Percentiles rank a stretch among this genome's conserved stretches.
phyloP scores from a whole-genome alignment of 2,797 vertebrate genomes.

The Tadarida brasiliensis region DNA sequence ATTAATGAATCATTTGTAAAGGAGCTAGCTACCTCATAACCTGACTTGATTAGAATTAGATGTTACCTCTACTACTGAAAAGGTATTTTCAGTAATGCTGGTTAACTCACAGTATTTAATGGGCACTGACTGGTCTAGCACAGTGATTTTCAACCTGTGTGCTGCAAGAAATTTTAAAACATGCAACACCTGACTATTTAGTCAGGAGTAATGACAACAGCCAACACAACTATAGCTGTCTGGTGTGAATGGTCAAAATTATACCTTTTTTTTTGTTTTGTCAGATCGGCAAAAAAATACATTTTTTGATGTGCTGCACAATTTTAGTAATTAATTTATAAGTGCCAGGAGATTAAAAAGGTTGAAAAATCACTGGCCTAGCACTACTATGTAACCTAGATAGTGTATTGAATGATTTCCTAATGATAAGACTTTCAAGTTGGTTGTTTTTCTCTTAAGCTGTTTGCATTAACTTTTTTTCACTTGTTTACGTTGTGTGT shows the following conservation, averaged over 20 bases:
- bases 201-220: neutral
- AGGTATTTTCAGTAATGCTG: conserved; percentile 47
- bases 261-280: neutral
- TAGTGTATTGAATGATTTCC: neutral
- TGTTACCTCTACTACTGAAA: neutral
- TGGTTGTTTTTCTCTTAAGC: conserved; percentile 44
- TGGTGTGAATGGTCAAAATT: neutral
- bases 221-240: neutral
- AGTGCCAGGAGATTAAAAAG: neutral
- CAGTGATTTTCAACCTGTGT: neutral
- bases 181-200: neutral
- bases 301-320: neutral
- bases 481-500: neutral
- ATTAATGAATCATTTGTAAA: conserved; percentile 52
- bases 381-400: neutral
- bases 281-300: neutral
- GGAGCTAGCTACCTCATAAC: conserved; percentile 26
- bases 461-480: neutral
- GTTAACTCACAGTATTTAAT: neutral
- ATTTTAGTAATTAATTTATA: neutral
- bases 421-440: neutral
- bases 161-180: neutral
- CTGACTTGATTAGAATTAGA: conserved; percentile 34
- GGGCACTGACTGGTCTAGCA: neutral
- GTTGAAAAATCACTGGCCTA: neutral